A percentile compares a stretch with the other conserved stretches of the same genome.
These are phyloP conservation scores for Yoshiicerus persimilis DNA, from an alignment of 1,140 invertebrate genomes.

Conservation along the genomic window DNA sequence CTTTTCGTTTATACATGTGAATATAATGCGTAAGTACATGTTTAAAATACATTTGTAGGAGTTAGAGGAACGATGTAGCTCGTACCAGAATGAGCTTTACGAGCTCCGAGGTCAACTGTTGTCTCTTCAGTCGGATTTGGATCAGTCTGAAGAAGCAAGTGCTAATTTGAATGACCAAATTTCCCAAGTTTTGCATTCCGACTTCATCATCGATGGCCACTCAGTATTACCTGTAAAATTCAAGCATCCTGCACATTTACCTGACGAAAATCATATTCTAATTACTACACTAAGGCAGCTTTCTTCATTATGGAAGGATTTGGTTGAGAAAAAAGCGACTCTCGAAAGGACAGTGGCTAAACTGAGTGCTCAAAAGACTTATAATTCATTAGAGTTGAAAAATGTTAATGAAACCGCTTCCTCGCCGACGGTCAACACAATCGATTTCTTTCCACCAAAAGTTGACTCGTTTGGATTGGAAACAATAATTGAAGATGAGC, in stretches of 20 bases:
- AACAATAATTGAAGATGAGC: constrained; percentile 48
- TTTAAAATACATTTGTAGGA: constrained; percentile 30
- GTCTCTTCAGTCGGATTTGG: constrained; percentile 36
- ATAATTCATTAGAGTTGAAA: not conserved
- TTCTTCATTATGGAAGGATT: constrained; percentile 40
- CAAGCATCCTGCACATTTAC: not conserved
- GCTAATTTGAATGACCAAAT: constrained; percentile 43
- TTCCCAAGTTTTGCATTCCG: constrained; percentile 31
- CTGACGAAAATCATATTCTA: constrained; percentile 31
- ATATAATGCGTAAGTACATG: not conserved
- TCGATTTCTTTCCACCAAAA: constrained; percentile 42
- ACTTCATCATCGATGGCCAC: constrained; percentile 46
- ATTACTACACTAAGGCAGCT: constrained; percentile 34
- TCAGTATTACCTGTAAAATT: not conserved
- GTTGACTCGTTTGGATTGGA: constrained; percentile 46
- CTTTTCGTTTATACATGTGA: not conserved
- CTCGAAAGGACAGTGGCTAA: constrained; percentile 47
- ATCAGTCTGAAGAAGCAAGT: constrained; percentile 31
- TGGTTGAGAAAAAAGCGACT: constrained; percentile 44
- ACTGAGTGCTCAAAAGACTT: constrained; percentile 25
- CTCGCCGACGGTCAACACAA: not conserved
- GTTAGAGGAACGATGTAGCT: constrained; percentile 43
- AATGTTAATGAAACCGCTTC: not conserved
- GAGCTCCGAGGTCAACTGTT: constrained; percentile 40
- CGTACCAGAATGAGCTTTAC: constrained; percentile 46